Evolutionary conservation across 1,140 invertebrate genomes (phyloP).

Genomic region (Eumaeus atala): DNA sequence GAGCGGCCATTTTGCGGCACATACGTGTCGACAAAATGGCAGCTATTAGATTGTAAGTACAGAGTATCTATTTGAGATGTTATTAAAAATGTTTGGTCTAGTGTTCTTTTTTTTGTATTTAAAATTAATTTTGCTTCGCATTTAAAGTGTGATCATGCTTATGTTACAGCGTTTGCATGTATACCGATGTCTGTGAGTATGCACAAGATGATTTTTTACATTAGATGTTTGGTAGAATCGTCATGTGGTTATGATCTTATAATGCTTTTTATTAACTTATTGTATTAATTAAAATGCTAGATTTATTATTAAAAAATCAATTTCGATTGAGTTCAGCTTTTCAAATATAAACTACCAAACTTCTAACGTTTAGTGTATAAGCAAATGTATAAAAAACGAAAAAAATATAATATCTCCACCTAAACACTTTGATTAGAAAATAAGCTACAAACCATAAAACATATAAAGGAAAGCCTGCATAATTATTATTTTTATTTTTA

Average conservation of each 20-base stretch:
- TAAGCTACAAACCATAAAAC: conserved; percentile 35
- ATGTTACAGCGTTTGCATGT: conserved; percentile 71
- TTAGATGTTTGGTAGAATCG: conserved; percentile 49
- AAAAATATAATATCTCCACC: conserved; percentile 56
- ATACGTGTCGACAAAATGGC: conserved; percentile 49
- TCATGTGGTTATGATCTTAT: conserved; percentile 37
- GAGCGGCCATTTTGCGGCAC: conserved; percentile 55
- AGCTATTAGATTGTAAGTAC: conserved; percentile 61
- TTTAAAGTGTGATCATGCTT: conserved; percentile 70
- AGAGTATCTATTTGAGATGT: conserved; percentile 63
- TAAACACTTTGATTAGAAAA: conserved; percentile 59
- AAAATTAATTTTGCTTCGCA: conserved; percentile 58
- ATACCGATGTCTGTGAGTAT: conserved; percentile 69
- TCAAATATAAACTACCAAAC: conserved; percentile 45
- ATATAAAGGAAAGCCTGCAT: conserved; percentile 7
- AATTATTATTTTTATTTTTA: conserved; percentile 53
- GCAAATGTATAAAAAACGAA: conserved; percentile 42
- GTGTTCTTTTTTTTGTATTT: conserved; percentile 48
- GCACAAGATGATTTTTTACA: conserved; percentile 61
- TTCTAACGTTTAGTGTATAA: conserved; percentile 53
- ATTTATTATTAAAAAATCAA: conserved; percentile 11
- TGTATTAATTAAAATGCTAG: conserved; percentile 2
- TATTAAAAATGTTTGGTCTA: conserved; percentile 58
- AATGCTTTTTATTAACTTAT: conserved; percentile 25
- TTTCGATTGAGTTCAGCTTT: conserved; percentile 17